A percentile compares a stretch with the other conserved stretches of the same genome.
Conservation (phyloP, 30 jellyfish, hydroid and myxozoan genomes). For the Chrysaora quinquecirrha region DNA sequence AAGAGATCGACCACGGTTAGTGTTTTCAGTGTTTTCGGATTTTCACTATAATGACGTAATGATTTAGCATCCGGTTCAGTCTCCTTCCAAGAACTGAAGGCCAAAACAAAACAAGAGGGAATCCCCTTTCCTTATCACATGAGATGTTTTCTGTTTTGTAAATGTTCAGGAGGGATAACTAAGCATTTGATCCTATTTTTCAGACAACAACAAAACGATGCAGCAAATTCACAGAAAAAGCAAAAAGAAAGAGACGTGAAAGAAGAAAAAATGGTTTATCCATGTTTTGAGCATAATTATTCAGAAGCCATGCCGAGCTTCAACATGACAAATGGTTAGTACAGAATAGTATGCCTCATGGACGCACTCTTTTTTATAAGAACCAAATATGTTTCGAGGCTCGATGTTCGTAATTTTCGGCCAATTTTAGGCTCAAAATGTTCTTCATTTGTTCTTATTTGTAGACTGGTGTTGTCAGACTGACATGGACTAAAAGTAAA, state of each 20-base stretch:
- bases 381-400: no score
- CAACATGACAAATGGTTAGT: not conserved
- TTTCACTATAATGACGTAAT: no score
- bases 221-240: not conserved
- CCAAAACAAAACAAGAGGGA: not conserved
- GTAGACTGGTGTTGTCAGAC: no score
- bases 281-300: not conserved
- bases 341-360: no score
- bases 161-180: no score
- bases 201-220: not conserved
- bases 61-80: not conserved
- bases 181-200: not conserved
- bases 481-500: no score
- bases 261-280: not conserved
- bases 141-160: no score
- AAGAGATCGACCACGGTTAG: not conserved
- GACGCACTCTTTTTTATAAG: no score
- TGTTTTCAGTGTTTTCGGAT: not conserved
- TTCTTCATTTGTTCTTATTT: no score
- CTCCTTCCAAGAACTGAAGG: conserved; percentile 3
- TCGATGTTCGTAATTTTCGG: no score
- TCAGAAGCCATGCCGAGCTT: not conserved
- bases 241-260: not conserved
- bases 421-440: no score
- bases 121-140: not conserved